phyloP scores from a whole-genome alignment of 2,888 invertebrate genomes.

The Sarcophaga carnaria region DNA sequence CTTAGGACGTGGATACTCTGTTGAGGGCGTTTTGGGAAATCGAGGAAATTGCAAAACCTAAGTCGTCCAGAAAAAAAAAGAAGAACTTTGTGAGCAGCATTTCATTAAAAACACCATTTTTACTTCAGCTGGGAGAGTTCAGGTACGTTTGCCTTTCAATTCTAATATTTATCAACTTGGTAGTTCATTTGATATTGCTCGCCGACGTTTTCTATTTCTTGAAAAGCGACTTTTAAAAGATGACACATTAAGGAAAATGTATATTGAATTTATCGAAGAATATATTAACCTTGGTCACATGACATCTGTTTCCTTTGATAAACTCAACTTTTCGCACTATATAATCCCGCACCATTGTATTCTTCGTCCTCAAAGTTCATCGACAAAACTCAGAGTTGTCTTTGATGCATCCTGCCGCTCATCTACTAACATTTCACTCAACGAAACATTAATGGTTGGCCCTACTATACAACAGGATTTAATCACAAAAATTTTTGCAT shows the following conservation, averaged over 20 bases:
- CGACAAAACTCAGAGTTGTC: conserved; percentile 55
- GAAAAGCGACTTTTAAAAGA: conserved; percentile 38
- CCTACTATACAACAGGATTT: conserved; percentile 64
- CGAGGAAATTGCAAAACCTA: conserved; percentile 8
- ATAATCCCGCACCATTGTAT: conserved; percentile 56
- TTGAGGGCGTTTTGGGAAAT: conserved; percentile 37
- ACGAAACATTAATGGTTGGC: conserved; percentile 63
- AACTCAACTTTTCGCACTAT: conserved; percentile 27
- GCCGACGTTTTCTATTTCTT: conserved; percentile 29
- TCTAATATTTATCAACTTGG: not conserved
- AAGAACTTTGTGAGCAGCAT: not conserved
- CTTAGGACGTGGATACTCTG: not conserved
- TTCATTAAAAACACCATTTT: not conserved
- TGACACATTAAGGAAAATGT: too few species aligned
- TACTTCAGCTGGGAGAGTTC: not conserved
- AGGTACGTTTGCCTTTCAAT: conserved; percentile 7
- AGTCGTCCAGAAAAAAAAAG: not conserved
- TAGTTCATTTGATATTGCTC: conserved; percentile 40
- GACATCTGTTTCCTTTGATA: not conserved
- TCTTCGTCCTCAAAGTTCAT: conserved; percentile 38
- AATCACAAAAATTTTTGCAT: conserved; percentile 42
- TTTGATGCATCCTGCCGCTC: conserved; percentile 56
- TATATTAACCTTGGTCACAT: conserved; percentile 28
- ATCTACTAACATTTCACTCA: conserved; percentile 55
- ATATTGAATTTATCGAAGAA: conserved; percentile 40